Conservation (phyloP, 2,113 vertebrate genomes). For the Canis aureus region DNA sequence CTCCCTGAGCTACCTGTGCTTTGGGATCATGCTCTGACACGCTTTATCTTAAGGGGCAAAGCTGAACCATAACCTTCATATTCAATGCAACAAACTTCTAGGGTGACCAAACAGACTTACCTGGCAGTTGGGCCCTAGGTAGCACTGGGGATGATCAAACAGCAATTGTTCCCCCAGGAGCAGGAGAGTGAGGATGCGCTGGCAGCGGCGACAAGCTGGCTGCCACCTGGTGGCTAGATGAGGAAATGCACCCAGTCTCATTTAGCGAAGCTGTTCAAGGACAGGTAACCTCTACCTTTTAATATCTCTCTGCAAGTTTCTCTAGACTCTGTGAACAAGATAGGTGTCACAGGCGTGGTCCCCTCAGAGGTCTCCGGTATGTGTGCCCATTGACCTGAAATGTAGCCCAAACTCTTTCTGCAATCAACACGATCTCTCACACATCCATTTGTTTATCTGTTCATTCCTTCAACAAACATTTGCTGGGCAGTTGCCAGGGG, state of each 20-base stretch:
- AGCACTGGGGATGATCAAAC: not conserved
- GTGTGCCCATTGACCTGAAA: not conserved
- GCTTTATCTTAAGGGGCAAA: not conserved
- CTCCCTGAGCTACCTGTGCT: not conserved
- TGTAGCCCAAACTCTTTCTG: not conserved
- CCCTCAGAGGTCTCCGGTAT: not conserved
- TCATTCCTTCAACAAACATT: not conserved
- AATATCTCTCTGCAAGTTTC: not conserved
- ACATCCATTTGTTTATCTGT: not conserved
- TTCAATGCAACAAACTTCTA: too few relatives aligned
- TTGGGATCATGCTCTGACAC: not conserved
- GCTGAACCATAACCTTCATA: not conserved
- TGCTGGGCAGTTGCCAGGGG: not conserved
- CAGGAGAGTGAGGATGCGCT: rapidly evolving
- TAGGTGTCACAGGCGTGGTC: not conserved
- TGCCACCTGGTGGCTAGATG: constrained; percentile 37
- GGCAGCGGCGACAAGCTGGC: not conserved
- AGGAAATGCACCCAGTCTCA: not conserved
- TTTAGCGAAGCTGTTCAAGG: rapidly evolving
- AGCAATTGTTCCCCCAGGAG: not conserved
- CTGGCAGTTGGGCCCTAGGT: not conserved
- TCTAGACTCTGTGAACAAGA: not conserved
- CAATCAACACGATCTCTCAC: not conserved
- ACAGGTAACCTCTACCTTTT: not conserved
- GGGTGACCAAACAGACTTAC: not conserved